These are phyloP conservation scores for Apodemus sylvaticus DNA, from an alignment of 2,113 vertebrate genomes.

Conservation along the genomic window DNA sequence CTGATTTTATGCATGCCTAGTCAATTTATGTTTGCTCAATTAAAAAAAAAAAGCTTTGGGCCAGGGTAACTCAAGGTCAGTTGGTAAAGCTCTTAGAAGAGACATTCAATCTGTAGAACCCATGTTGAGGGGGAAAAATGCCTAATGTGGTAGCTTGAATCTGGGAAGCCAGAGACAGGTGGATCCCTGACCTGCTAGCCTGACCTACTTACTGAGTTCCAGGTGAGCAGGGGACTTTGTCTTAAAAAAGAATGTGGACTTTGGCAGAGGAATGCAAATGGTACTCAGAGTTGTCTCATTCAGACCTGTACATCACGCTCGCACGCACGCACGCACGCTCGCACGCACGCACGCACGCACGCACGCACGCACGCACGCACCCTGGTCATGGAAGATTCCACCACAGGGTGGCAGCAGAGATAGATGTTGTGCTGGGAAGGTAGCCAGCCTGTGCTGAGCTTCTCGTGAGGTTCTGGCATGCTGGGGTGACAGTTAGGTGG, in stretches of 20 bases:
- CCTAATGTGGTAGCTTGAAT: neutral
- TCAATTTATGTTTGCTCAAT: neutral
- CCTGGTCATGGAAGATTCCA: neutral
- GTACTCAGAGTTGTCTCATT: neutral
- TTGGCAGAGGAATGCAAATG: neutral
- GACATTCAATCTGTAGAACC: neutral
- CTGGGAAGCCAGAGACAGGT: neutral
- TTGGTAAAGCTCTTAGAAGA: neutral
- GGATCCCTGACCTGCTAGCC: neutral
- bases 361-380: no score
- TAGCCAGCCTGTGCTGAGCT: neutral
- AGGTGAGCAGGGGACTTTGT: neutral
- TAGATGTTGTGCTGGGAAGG: neutral
- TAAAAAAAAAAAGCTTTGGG: neutral
- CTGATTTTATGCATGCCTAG: conserved; percentile 14
- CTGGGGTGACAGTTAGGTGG: neutral
- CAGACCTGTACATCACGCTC: neutral
- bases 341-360: neutral
- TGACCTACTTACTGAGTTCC: neutral
- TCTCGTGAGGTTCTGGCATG: neutral
- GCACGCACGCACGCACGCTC: no score
- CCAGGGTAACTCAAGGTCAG: neutral
- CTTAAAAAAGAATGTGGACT: neutral
- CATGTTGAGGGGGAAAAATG: neutral
- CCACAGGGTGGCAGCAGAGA: neutral